Percentiles rank a stretch among this genome's conserved stretches.
phyloP scores from a whole-genome alignment of 1,140 invertebrate genomes.

The Teleopsis dalmanni region DNA sequence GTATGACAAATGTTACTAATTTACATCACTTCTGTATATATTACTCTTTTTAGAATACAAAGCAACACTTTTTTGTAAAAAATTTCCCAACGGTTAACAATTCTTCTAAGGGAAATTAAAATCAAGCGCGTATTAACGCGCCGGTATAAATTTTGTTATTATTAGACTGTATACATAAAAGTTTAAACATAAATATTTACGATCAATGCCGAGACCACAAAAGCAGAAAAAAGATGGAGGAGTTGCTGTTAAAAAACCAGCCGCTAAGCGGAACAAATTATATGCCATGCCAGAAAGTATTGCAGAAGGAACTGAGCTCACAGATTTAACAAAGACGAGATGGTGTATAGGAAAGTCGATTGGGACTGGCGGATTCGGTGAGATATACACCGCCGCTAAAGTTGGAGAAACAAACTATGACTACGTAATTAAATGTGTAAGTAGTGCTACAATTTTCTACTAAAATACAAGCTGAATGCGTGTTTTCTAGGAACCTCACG shows the following conservation, averaged over 20 bases:
- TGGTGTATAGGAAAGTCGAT: constrained; percentile 84
- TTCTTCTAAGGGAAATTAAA: too few relatives aligned
- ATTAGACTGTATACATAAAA: too few relatives aligned
- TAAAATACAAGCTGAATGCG: neutral
- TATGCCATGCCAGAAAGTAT: constrained; percentile 71
- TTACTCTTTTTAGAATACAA: too few relatives aligned
- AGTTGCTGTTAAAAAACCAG: constrained; percentile 14
- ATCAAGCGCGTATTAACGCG: too few relatives aligned
- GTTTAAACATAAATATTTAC: too few relatives aligned
- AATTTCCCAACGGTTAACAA: too few relatives aligned
- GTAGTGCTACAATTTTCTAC: constrained; percentile 26
- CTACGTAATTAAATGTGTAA: constrained; percentile 73
- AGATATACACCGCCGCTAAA: constrained; percentile 74
- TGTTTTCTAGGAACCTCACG: constrained; percentile 73
- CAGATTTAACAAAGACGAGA: constrained; percentile 63
- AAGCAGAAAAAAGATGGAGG: constrained; percentile 12
- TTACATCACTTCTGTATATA: too few relatives aligned
- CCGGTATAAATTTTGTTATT: too few relatives aligned
- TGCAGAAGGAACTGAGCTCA: constrained; percentile 64
- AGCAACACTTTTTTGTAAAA: too few relatives aligned
- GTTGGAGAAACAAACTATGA: constrained; percentile 52
- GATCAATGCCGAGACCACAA: constrained; percentile 25
- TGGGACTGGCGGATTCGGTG: constrained; percentile 88
- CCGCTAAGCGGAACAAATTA: constrained; percentile 55
- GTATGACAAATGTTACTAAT: too few relatives aligned